Evolutionary conservation across 1,140 invertebrate genomes (phyloP).

Genomic region (Meloidogyne hapla): DNA sequence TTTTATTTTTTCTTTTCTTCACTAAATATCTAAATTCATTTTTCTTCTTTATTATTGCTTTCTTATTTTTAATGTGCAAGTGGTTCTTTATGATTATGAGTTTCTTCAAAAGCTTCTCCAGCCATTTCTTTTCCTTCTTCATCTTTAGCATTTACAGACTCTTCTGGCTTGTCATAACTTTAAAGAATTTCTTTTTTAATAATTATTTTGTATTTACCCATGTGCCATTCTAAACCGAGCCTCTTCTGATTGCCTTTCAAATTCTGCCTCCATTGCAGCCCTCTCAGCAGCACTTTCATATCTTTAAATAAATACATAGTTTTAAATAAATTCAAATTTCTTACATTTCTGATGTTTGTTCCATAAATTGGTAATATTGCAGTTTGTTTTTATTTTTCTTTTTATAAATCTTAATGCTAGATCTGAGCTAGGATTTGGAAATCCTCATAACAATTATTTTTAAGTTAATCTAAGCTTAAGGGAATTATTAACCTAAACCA

Average conservation of each 20-base stretch:
- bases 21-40: neutral
- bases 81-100: neutral
- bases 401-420: too few species aligned
- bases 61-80: neutral
- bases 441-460: too few species aligned
- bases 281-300: neutral
- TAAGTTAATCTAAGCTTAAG: too few species aligned
- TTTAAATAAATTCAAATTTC: neutral
- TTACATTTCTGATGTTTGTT: neutral
- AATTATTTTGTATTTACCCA: neutral
- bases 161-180: neutral
- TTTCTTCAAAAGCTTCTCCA: constrained; percentile 5
- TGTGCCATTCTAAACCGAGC: neutral
- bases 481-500: too few species aligned
- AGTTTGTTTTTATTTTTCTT: neutral
- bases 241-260: neutral
- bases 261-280: neutral
- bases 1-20: neutral
- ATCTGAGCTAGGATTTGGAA: too few species aligned
- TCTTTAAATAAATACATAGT: neutral
- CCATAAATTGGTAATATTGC: neutral
- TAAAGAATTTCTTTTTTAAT: neutral
- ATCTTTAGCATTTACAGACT: neutral
- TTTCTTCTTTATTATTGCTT: neutral
- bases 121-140: constrained; percentile 1